Evolutionary conservation across 64 coral and sea anemone species (phyloP).

Genomic region (Actinia equina): DNA sequence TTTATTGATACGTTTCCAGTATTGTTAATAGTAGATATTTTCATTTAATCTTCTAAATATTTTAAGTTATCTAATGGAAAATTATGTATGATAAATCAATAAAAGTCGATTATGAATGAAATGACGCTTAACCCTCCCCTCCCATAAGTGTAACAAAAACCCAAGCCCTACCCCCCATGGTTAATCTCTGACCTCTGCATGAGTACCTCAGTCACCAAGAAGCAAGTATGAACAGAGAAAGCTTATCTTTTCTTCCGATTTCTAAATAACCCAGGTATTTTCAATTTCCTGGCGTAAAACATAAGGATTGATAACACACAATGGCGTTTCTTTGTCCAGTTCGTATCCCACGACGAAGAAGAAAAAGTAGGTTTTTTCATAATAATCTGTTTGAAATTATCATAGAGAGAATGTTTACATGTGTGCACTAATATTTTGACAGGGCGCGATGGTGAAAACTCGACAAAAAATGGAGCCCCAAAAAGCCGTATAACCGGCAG

Average conservation of each 20-base stretch:
- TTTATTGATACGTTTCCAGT: too few relatives aligned
- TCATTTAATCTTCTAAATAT: too few relatives aligned
- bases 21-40: too few relatives aligned
- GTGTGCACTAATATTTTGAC: conserved; percentile 20
- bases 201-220: not conserved
- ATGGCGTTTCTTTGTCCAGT: conserved; percentile 72
- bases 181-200: not conserved
- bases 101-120: not conserved
- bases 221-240: not conserved
- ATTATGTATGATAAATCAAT: not conserved
- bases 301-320: not conserved
- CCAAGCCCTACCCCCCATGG: not conserved
- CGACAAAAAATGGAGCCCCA: conserved; percentile 48
- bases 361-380: conserved; percentile 40
- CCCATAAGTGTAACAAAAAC: not conserved
- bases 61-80: too few relatives aligned
- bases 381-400: not conserved
- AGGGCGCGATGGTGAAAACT: conserved; percentile 49
- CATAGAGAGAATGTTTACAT: conserved; percentile 57
- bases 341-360: conserved; percentile 53
- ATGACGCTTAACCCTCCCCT: not conserved
- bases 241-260: not conserved
- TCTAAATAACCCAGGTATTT: conserved; percentile 1
- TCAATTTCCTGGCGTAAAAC: not conserved
- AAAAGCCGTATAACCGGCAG: conserved; percentile 40